Conservation (phyloP, 1,140 invertebrate genomes). For the Apis dorsata region DNA sequence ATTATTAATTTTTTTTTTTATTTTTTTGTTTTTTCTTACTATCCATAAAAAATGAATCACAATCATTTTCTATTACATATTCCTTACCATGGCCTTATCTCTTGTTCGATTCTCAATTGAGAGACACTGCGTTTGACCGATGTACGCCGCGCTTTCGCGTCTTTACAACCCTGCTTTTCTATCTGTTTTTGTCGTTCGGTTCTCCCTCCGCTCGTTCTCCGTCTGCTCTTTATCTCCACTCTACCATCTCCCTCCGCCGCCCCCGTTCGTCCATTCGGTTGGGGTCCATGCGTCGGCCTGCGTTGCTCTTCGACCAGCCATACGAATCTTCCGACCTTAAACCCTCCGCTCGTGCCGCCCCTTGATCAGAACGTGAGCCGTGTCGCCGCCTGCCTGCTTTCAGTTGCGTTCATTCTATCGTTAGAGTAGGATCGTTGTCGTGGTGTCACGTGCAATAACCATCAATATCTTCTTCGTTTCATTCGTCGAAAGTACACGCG, state of each 20-base stretch:
- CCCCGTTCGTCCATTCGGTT: neutral
- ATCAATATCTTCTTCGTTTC: neutral
- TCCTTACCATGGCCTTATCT: rapidly evolving
- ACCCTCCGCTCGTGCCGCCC: slow-evolving; percentile 46
- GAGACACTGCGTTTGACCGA: slow-evolving; percentile 36
- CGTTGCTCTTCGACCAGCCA: neutral
- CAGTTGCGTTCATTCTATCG: slow-evolving; percentile 68
- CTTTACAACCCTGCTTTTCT: slow-evolving; percentile 29
- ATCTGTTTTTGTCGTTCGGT: slow-evolving; percentile 36
- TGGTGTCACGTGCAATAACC: neutral
- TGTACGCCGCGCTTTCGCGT: neutral
- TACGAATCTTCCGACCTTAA: slow-evolving; percentile 46
- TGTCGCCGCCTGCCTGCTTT: slow-evolving; percentile 50
- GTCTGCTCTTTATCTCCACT: slow-evolving; percentile 25
- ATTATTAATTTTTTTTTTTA: too few species aligned
- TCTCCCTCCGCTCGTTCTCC: neutral
- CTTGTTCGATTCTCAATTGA: neutral
- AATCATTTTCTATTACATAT: neutral
- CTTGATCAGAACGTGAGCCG: slow-evolving; percentile 52
- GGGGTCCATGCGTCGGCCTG: slow-evolving; percentile 7
- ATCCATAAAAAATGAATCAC: neutral
- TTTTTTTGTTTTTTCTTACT: too few species aligned
- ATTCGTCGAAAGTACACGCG: neutral
- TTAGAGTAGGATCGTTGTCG: neutral
- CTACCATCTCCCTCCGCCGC: neutral